phyloP scores from a whole-genome alignment of 2,888 invertebrate genomes.

The Meloe dianella region DNA sequence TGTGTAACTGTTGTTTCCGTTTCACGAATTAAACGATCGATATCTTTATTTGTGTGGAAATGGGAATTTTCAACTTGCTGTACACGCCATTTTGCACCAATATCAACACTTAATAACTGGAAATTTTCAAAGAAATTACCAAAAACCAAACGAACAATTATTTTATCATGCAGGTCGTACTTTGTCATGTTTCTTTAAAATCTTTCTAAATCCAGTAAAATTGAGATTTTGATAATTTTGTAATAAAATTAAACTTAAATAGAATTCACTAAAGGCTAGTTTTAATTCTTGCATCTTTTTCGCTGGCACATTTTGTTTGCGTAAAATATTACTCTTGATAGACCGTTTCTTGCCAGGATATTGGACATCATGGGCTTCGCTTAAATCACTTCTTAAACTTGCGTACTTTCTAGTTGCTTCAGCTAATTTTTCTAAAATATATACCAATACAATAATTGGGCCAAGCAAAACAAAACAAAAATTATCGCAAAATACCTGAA shows the following conservation, averaged over 20 bases:
- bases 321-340: slow-evolving; percentile 53
- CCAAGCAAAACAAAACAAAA: too few relatives aligned
- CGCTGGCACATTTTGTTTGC: slow-evolving; percentile 61
- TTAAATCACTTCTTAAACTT: slow-evolving; percentile 74
- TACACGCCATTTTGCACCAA: slow-evolving; percentile 79
- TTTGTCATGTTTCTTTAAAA: slow-evolving; percentile 90
- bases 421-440: slow-evolving; percentile 89
- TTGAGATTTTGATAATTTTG: slow-evolving; percentile 90
- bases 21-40: slow-evolving; percentile 81
- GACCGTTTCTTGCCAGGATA: slow-evolving; percentile 51
- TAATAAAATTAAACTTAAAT: slow-evolving; percentile 80
- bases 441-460: too few relatives aligned
- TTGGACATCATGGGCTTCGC: slow-evolving; percentile 55
- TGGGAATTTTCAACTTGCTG: slow-evolving; percentile 81
- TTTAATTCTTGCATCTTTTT: slow-evolving; percentile 82
- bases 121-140: slow-evolving; percentile 29
- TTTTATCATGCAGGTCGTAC: slow-evolving; percentile 51
- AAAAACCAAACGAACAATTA: slow-evolving; percentile 61
- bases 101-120: slow-evolving; percentile 52
- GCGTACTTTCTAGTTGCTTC: slow-evolving; percentile 85
- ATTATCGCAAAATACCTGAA: too few relatives aligned
- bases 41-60: slow-evolving; percentile 85
- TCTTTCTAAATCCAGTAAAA: slow-evolving; percentile 88
- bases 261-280: slow-evolving; percentile 89
- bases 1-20: slow-evolving; percentile 75